phyloP scores from a whole-genome alignment of 1,140 invertebrate species.

The Brachionus plicatilis region DNA sequence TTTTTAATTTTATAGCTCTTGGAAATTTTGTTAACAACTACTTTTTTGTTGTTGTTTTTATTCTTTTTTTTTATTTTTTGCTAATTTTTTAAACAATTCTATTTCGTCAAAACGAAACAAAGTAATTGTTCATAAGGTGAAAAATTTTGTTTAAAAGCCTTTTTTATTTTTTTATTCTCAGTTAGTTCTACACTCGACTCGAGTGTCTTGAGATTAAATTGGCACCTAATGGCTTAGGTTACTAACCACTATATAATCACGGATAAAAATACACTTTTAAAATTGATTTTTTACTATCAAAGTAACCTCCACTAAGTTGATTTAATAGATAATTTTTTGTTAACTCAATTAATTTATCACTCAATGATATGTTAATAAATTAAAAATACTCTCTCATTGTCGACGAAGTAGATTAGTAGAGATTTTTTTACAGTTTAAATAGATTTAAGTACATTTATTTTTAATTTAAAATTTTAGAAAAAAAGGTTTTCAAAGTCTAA shows the following conservation, averaged over 20 bases:
- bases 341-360: too few species aligned
- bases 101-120: not conserved
- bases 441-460: too few species aligned
- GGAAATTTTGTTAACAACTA: not conserved
- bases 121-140: conserved; percentile 22
- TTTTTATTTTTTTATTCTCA: not conserved
- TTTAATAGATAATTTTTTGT: too few species aligned
- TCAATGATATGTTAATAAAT: too few species aligned
- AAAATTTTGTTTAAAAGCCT: not conserved
- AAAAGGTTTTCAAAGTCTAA: too few species aligned
- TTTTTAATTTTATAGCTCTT: not conserved
- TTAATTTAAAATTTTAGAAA: too few species aligned
- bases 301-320: too few species aligned
- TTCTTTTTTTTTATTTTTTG: not conserved
- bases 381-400: too few species aligned
- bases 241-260: not conserved
- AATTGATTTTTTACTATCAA: too few species aligned
- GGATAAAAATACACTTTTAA: not conserved
- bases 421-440: too few species aligned
- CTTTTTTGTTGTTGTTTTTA: not conserved
- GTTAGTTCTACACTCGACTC: not conserved
- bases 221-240: not conserved
- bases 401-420: too few species aligned
- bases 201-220: too few species aligned
- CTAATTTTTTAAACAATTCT: conserved; percentile 1